Base-by-base conservation (phyloP, 2,797 vertebrate species). In the Notolepis coatsorum region DNA sequence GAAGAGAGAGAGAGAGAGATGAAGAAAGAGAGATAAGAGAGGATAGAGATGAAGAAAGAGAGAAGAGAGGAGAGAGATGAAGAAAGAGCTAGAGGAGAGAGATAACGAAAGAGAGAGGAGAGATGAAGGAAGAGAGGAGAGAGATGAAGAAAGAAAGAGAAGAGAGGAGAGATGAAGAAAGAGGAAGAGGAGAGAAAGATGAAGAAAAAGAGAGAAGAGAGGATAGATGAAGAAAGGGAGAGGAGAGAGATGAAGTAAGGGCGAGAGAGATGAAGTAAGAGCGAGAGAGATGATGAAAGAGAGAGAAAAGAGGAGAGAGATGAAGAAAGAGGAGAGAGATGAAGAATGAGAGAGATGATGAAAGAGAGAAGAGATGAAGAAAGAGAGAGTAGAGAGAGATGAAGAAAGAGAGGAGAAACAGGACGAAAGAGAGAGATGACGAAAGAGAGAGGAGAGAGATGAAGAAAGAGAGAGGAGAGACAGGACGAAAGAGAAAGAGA, bases 81-180 rank as follows among this genome's bases (percentile, higher is more conserved):
- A n/a, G 31, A 41, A 46, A 31, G 41, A 30, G 51, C 31, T 20
- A 38, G 20, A 24, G 33, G 38, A 62, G 57, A 61, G 31, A 28
- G 7, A 18, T 52, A 58, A 50, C 41, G 0, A 1, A 43, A 33
- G 30, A 68, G 28, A 64, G 60, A 73, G 35, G n/a, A n/a, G n/a
- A n/a, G n/a, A n/a, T n/a, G 37, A 27, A 61, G n/a, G 21, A n/a
- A 35, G 20, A 25, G 33, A 33, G n/a, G 41, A 60, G 59, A 63
- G 35, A 31, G 8, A 17, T 48, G 50, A 48, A 50, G 0, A 1
- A 2, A 45, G 17, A 23, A 18, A 69, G 30, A 65, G 48, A 39
- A 47, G 49, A 41, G 53, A 46, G 56, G 68, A 81, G 25, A 39
- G 25, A 59, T 61, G 58, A 54, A 43, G 66, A 55, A 33, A 51